Conservation (phyloP, 2,888 invertebrate genomes). For the Linyphia triangularis region DNA sequence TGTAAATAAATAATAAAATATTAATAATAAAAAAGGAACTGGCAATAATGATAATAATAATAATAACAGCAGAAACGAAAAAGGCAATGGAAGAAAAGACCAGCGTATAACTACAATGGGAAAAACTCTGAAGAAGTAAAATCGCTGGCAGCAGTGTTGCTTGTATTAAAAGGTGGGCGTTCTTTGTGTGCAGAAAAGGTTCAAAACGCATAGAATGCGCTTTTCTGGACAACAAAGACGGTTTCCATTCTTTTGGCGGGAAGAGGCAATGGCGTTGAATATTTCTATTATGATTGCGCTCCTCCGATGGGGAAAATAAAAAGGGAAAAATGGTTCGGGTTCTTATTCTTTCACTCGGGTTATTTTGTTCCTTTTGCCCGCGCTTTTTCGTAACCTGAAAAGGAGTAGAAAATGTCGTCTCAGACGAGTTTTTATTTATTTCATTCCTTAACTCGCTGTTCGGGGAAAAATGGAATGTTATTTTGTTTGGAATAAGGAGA, state of each 20-base stretch:
- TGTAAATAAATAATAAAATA: constrained; percentile 60
- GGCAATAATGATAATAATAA: constrained; percentile 38
- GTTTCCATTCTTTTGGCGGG: constrained; percentile 32
- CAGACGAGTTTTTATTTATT: not conserved
- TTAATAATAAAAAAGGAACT: constrained; percentile 16
- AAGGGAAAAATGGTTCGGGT: constrained; percentile 18
- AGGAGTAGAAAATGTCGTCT: not conserved
- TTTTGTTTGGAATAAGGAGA: too few species aligned
- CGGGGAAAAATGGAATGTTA: too few species aligned
- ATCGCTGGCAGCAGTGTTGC: constrained; percentile 53
- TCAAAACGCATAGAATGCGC: constrained; percentile 70
- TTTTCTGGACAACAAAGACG: constrained; percentile 48
- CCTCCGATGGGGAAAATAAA: constrained; percentile 11
- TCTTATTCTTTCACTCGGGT: not conserved
- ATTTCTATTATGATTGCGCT: constrained; percentile 72
- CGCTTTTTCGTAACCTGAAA: not conserved
- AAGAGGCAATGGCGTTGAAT: constrained; percentile 59
- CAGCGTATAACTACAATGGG: constrained; percentile 42
- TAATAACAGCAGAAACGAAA: constrained; percentile 45
- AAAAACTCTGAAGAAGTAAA: constrained; percentile 37
- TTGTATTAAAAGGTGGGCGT: constrained; percentile 70
- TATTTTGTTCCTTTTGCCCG: not conserved
- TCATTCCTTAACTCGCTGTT: too few species aligned
- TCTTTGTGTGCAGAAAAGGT: constrained; percentile 64
- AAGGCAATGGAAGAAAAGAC: constrained; percentile 47